Evolutionary conservation across 1,140 invertebrate species (phyloP).

Genomic region (Helicoverpa zea): DNA sequence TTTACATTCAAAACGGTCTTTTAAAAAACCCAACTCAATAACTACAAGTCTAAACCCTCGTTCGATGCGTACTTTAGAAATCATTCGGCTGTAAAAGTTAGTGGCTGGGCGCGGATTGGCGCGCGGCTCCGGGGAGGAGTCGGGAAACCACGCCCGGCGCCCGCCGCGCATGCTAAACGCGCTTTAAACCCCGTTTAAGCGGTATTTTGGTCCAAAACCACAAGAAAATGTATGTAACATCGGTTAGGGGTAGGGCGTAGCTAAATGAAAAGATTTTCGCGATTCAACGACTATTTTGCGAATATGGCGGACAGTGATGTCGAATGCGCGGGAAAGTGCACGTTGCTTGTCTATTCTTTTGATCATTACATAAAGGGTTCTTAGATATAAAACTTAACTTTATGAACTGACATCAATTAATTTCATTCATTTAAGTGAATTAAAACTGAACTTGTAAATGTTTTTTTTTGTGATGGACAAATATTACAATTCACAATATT

Average conservation of each 20-base stretch:
- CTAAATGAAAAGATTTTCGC: conserved; percentile 85
- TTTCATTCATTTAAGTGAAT: neutral
- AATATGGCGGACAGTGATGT: conserved; percentile 82
- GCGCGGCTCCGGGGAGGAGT: conserved; percentile 66
- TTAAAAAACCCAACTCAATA: conserved; percentile 85
- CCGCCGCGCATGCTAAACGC: conserved; percentile 83
- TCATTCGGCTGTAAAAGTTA: conserved; percentile 77
- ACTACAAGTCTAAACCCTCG: conserved; percentile 78
- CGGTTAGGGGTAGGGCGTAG: conserved; percentile 82
- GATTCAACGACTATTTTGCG: conserved; percentile 75
- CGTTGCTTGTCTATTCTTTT: conserved; percentile 29
- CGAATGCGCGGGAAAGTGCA: conserved; percentile 80
- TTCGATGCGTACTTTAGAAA: conserved; percentile 79
- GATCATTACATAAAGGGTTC: neutral
- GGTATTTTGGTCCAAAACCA: conserved; percentile 85
- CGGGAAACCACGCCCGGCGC: conserved; percentile 63
- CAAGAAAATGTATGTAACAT: conserved; percentile 85
- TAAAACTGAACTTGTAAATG: neutral
- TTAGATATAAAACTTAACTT: neutral
- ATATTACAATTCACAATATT: too few species aligned
- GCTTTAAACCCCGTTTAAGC: conserved; percentile 85
- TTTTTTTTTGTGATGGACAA: neutral
- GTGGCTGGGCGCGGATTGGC: conserved; percentile 65
- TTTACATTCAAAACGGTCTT: conserved; percentile 86
- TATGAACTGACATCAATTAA: neutral